Base-by-base conservation (phyloP, 2,113 vertebrate species). In the Heterotilapia buettikoferi region DNA sequence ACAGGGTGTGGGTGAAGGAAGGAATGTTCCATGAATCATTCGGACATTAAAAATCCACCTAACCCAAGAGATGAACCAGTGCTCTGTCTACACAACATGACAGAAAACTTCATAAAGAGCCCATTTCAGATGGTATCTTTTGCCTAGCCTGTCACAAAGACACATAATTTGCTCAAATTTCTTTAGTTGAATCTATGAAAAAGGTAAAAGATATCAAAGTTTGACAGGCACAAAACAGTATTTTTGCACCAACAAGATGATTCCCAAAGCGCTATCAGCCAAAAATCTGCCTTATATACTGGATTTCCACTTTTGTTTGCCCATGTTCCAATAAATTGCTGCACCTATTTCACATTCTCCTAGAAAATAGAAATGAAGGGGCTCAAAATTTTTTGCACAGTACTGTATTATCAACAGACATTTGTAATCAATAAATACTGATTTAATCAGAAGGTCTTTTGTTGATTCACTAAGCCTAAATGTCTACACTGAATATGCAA, bases 171-270 rank as follows among this genome's bases (percentile, higher is more conserved):
- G n/a, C n/a, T 71, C n/a, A 6, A 24, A 71, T 71, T 16, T 71
- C n/a, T 43, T 71, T 71, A 14, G 36, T 16, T 71, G 2, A 71
- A 16, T 71, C 1, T 71, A 71, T 24, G 19, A 24, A 24, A 9
- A 71, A 71, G 14, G n/a, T 13, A 1, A 71, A 71, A 9, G 7
- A 71, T 43, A 43, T 43, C 66, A 71, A 24, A 71, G 12, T 71
- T 71, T 71, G 36, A 71, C n/a, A 24, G n/a, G n/a, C 36, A 71
- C 7, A 71, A 43, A 43, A 71, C 11, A 24, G 66, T 43, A 43
- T 71, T 71, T 71, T 71, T 71, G n/a, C 66, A 40, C n/a, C 66
- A 71, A 40, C 36, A 43, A 24, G 66, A 40, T 71, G 38, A 71
- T 24, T 71, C 36, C 2, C 7, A 71, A 71, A 71, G 7, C 1